phyloP scores from a whole-genome alignment of 2,797 vertebrate species.

The Falco biarmicus region DNA sequence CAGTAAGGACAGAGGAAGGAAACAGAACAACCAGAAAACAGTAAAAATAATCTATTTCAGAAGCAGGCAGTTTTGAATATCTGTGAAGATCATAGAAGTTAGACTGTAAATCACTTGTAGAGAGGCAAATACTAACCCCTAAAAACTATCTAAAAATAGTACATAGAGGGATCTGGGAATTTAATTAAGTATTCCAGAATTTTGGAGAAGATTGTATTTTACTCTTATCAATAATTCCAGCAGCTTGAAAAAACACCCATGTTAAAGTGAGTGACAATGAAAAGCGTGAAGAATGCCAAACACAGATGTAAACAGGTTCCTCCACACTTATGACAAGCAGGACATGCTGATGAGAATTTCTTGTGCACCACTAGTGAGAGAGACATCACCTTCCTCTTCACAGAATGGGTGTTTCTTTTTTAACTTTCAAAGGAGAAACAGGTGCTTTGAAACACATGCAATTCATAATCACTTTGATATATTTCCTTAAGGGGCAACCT shows the following conservation, averaged over 20 bases:
- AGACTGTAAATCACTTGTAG: not conserved
- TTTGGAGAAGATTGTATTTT: not conserved
- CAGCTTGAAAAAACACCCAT: not conserved
- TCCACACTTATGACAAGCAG: not conserved
- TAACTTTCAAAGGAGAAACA: not conserved
- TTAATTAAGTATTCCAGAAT: not conserved
- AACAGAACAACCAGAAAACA: not conserved
- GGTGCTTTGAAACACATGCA: not conserved
- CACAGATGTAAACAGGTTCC: not conserved
- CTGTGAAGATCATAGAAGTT: not conserved
- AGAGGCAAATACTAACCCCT: not conserved
- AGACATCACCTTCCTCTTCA: not conserved
- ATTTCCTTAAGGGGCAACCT: not conserved
- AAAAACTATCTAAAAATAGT: not conserved
- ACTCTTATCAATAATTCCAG: not conserved
- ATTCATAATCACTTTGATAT: not conserved
- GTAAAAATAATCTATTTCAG: not conserved
- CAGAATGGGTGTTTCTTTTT: not conserved
- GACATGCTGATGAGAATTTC: not conserved
- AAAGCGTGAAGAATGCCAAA: not conserved
- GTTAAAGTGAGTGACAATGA: not conserved
- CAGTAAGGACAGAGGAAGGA: not conserved
- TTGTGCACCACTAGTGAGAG: not conserved
- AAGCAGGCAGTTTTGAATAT: not conserved
- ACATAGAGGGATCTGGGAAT: rapidly evolving